Conservation (phyloP, 2,797 vertebrate genomes). For the Benthosema pterotum region DNA sequence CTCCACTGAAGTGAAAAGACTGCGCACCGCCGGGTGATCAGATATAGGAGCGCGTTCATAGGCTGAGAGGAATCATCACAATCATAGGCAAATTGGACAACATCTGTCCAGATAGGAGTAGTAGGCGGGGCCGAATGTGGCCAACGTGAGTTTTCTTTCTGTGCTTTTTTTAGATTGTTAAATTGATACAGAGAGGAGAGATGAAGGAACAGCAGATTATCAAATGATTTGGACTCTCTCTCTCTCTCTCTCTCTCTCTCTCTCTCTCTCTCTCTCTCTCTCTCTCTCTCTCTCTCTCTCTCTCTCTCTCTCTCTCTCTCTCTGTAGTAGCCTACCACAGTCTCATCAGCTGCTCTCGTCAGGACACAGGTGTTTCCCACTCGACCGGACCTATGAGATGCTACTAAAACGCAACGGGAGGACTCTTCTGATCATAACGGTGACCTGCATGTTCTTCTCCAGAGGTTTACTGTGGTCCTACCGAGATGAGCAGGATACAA, state of each 20-base stretch:
- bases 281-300: no score
- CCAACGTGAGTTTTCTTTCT: constrained; percentile 16
- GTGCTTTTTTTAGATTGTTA: neutral
- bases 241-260: no score
- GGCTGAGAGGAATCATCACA: no score
- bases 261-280: no score
- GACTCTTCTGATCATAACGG: constrained; percentile 66
- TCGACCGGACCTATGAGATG: constrained; percentile 67
- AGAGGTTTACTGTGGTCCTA: constrained; percentile 87
- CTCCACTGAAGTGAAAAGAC: no score
- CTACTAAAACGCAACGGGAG: constrained; percentile 48
- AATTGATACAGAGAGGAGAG: constrained; percentile 7
- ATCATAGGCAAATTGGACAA: no score
- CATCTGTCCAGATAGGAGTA: neutral
- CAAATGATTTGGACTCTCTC: constrained; percentile 19
- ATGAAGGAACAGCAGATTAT: constrained; percentile 5
- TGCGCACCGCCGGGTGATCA: no score
- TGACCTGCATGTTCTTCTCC: constrained; percentile 74
- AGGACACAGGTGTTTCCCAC: constrained; percentile 33
- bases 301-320: no score
- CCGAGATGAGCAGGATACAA: constrained; percentile 85
- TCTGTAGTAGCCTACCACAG: neutral
- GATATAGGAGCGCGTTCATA: no score
- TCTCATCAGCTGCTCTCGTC: neutral
- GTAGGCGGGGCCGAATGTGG: constrained; percentile 56